Percentiles rank a stretch among this genome's conserved stretches.
Conservation (phyloP, 2,888 invertebrate genomes). For the Plebejus argus region DNA sequence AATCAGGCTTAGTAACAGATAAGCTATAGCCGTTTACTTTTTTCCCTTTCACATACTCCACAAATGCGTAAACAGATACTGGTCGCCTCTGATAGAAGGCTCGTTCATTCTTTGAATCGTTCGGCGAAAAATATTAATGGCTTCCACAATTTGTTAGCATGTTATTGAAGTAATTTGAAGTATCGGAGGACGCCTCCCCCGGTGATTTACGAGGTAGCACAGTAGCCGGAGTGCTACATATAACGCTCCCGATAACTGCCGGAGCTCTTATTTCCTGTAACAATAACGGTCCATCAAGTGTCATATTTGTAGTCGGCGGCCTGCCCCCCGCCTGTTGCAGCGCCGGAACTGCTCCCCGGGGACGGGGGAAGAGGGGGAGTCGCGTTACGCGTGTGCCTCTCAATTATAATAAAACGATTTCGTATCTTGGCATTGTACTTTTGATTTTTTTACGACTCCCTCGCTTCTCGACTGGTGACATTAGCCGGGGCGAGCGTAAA, state of each 20-base stretch:
- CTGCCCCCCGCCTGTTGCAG: slow-evolving; percentile 36
- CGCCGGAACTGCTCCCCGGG: slow-evolving; percentile 36
- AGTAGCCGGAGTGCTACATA: background rate
- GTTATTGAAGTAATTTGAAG: slow-evolving; percentile 1
- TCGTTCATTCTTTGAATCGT: background rate
- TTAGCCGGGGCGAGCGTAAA: background rate
- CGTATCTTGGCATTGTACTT: slow-evolving; percentile 2
- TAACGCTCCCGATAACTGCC: background rate
- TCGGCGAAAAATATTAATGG: background rate
- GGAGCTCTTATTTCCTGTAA: slow-evolving; percentile 36
- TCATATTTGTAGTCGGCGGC: slow-evolving; percentile 37
- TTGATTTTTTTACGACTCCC: slow-evolving; percentile 18
- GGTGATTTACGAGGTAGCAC: background rate
- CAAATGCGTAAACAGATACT: background rate
- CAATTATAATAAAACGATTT: slow-evolving; percentile 26
- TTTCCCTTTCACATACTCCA: background rate
- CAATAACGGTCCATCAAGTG: slow-evolving; percentile 41
- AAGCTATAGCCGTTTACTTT: too few species aligned
- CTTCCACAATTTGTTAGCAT: background rate
- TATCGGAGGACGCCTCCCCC: background rate
- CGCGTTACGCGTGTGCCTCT: slow-evolving; percentile 2
- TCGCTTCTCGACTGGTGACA: background rate
- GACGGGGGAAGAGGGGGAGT: slow-evolving; percentile 34
- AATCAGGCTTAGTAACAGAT: background rate
- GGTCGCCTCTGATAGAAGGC: background rate